Evolutionary conservation across 2,888 invertebrate species (phyloP), one percentile per base, ranked within the genome.

Genomic region (Drosophila dives): DNA sequence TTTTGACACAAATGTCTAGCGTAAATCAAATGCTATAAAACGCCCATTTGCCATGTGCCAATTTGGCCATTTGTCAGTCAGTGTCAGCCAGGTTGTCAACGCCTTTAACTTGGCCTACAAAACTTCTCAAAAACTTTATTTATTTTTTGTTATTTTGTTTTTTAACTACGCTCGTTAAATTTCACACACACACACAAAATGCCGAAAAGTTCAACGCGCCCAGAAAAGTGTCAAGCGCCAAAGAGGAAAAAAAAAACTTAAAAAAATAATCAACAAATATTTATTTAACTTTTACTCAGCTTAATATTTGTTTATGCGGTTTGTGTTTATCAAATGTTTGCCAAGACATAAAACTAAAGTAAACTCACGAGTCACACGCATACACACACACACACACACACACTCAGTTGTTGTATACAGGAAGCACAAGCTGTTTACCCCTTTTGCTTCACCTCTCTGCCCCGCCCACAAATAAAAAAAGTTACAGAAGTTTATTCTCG

Each of bases 321-420:
- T 68, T 64, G 73, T 64, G 73, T 66, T 85, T 86, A 83, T 87
- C 81, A 78, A 84, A 81, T 87, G 86, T 86, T 86, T 86, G 87
- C 66, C 75, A 60, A 85, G 75, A 76, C 81, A 77, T 87, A 85
- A 83, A 86, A 75, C 80, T 74, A 73, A 80, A 72, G 67, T 83
- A 83, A 79, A 84, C 66, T 86, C 45, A 8, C 48, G 29, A 32
- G 55, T 26, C 56, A 56, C 8, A 20, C 42, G n/a, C n/a, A n/a
- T n/a, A n/a, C 49, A 49, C 45, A 66, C 48, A n/a, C 40, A 40
- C 6, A 20, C 42, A 45, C 58, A 48, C 49, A 53, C 53, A 60
- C 48, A 11, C 3, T 23, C 17, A 10, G n/a, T 26, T 38, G 17
- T 34, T 17, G 48, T 26, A 66, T 38, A 70, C 75, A 75, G 81